A percentile compares a stretch with the other conserved stretches of the same genome.
Conservation (phyloP, 2,888 invertebrate genomes). For the Clusia tigrina region DNA sequence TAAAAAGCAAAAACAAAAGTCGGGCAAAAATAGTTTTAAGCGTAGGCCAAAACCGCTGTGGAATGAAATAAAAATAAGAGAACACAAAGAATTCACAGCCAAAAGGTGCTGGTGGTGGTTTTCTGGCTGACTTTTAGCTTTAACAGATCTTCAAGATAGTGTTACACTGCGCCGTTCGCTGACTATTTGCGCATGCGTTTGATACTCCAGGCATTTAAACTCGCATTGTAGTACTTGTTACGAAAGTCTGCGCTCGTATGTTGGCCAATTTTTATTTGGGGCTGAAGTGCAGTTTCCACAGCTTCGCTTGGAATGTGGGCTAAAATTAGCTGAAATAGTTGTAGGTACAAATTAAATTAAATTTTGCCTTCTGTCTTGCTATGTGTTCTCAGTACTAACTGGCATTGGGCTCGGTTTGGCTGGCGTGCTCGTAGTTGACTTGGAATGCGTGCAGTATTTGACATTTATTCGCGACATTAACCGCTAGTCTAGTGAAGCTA, state of each 20-base stretch:
- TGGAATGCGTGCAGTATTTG: constrained; percentile 6
- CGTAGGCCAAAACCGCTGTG: constrained; percentile 11
- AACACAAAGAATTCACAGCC: not conserved
- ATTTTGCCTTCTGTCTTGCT: constrained; percentile 24
- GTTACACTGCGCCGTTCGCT: constrained; percentile 24
- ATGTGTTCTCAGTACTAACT: too few relatives aligned
- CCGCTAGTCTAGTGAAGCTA: not conserved
- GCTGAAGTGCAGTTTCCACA: constrained; percentile 22
- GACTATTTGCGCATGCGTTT: constrained; percentile 49
- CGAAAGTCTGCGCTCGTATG: too few relatives aligned
- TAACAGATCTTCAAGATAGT: constrained; percentile 38
- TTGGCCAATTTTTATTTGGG: constrained; percentile 6
- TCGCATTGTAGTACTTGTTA: too few relatives aligned
- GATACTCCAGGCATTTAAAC: too few relatives aligned
- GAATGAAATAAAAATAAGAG: not conserved
- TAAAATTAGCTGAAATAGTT: constrained; percentile 55
- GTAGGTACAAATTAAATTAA: constrained; percentile 53
- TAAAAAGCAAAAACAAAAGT: not conserved
- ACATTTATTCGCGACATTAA: constrained; percentile 9
- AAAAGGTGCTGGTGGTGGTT: not conserved
- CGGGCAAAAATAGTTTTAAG: not conserved
- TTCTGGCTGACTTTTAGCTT: not conserved
- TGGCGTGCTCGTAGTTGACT: not conserved
- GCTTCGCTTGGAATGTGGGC: constrained; percentile 43
- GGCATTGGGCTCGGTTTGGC: not conserved